These are phyloP conservation scores for Athalia circularis DNA, from an alignment of 2,888 invertebrate genomes.

Conservation along the genomic window DNA sequence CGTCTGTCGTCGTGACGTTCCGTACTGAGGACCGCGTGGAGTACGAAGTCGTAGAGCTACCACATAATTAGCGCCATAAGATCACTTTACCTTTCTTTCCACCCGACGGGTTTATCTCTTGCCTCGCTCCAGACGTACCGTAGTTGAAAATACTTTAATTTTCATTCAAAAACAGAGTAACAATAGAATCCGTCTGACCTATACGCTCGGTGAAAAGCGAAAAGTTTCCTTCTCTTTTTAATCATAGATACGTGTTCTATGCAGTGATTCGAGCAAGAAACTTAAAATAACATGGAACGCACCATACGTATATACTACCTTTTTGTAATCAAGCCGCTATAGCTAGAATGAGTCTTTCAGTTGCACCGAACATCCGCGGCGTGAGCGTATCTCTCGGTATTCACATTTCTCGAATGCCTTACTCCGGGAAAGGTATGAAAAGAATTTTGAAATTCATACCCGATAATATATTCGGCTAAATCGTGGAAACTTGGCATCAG, in stretches of 20 bases:
- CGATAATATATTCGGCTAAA: slow-evolving; percentile 29
- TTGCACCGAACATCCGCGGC: neutral
- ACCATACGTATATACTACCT: neutral
- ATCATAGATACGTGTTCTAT: neutral
- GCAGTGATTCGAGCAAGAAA: neutral
- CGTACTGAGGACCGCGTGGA: slow-evolving; percentile 29
- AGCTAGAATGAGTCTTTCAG: neutral
- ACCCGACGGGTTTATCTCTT: neutral
- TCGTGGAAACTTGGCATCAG: slow-evolving; percentile 15
- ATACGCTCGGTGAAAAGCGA: no score
- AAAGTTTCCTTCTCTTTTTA: neutral
- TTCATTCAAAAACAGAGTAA: neutral
- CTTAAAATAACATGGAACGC: no score
- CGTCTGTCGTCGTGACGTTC: slow-evolving; percentile 10
- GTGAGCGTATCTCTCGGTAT: neutral
- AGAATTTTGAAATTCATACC: slow-evolving; percentile 39
- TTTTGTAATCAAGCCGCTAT: slow-evolving; percentile 24
- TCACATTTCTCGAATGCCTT: slow-evolving; percentile 29
- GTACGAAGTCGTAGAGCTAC: slow-evolving; percentile 24
- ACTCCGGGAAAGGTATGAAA: slow-evolving; percentile 14
- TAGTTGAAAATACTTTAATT: neutral
- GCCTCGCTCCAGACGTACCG: neutral
- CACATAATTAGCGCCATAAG: slow-evolving; percentile 29
- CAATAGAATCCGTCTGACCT: slow-evolving; percentile 12
- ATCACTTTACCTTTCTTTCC: slow-evolving; percentile 6